Evolutionary conservation across 2,797 vertebrate species (phyloP).

Genomic region (Poecilia picta): DNA sequence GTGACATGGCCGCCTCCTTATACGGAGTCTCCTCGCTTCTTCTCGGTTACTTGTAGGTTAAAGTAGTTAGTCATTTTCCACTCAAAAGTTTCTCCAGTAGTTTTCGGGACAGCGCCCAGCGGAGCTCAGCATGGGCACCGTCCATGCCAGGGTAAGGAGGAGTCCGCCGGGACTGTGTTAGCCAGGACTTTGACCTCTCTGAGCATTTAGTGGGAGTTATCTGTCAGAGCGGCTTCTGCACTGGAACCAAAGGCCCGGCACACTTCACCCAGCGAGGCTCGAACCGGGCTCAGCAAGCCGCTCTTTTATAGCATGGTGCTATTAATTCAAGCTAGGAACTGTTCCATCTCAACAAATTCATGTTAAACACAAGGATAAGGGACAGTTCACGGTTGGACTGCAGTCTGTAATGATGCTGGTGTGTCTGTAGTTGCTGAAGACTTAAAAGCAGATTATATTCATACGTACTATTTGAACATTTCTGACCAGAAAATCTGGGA

Average conservation of each 20-base stretch:
- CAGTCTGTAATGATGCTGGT: neutral
- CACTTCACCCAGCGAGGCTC: neutral
- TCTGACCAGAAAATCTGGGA: neutral
- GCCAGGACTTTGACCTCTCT: conserved; percentile 74
- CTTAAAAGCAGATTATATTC: neutral
- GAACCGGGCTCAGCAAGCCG: neutral
- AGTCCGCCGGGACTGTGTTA: neutral
- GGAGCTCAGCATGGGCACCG: conserved; percentile 87
- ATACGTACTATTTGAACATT: neutral
- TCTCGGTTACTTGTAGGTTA: conserved; percentile 53
- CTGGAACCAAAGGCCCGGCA: conserved; percentile 27
- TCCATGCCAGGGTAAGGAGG: conserved; percentile 91
- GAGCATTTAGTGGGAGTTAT: neutral
- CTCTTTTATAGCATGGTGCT: neutral
- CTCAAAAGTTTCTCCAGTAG: neutral
- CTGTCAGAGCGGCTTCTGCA: conserved; percentile 15
- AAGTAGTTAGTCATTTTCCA: conserved; percentile 13
- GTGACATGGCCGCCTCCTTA: conserved; percentile 81
- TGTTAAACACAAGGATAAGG: neutral
- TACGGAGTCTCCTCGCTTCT: conserved; percentile 18
- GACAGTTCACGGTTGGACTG: neutral
- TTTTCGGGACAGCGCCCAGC: conserved; percentile 34
- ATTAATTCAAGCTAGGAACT: neutral
- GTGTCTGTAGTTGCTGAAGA: neutral
- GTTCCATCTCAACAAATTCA: neutral